phyloP scores from a whole-genome alignment of 2,888 invertebrate genomes.

The Parnassius mnemosyne region DNA sequence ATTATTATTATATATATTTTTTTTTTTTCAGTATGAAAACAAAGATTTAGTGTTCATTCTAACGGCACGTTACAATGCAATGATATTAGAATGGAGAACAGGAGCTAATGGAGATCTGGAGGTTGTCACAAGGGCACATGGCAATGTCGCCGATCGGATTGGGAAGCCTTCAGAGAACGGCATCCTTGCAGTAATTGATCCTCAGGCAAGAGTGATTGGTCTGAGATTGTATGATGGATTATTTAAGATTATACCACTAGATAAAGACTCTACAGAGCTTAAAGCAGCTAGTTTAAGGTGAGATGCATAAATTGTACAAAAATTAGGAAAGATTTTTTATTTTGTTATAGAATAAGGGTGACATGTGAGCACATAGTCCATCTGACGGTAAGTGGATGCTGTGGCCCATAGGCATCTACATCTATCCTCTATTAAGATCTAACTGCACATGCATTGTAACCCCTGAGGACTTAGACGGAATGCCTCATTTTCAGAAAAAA shows the following conservation, averaged over 20 bases:
- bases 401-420: too few species aligned
- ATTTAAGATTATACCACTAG: conserved; percentile 97
- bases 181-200: conserved; percentile 97
- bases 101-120: conserved; percentile 89
- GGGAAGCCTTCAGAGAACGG: conserved; percentile 98
- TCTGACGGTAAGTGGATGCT: too few species aligned
- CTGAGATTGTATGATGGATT: conserved; percentile 97
- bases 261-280: conserved; percentile 95
- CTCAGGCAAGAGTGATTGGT: conserved; percentile 96
- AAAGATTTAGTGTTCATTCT: conserved; percentile 96
- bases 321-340: too few species aligned
- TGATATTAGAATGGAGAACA: conserved; percentile 95
- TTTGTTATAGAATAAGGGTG: too few species aligned
- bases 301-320: neutral
- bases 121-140: conserved; percentile 97
- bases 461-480: too few species aligned
- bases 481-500: too few species aligned
- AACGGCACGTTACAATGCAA: conserved; percentile 96
- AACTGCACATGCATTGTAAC: too few species aligned
- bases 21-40: conserved; percentile 88
- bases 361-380: too few species aligned
- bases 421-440: too few species aligned
- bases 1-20: too few species aligned
- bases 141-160: conserved; percentile 96
- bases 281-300: conserved; percentile 92